These are phyloP conservation scores for Halictus ligatus DNA, from an alignment of 2,888 invertebrate genomes.

Conservation along the genomic window DNA sequence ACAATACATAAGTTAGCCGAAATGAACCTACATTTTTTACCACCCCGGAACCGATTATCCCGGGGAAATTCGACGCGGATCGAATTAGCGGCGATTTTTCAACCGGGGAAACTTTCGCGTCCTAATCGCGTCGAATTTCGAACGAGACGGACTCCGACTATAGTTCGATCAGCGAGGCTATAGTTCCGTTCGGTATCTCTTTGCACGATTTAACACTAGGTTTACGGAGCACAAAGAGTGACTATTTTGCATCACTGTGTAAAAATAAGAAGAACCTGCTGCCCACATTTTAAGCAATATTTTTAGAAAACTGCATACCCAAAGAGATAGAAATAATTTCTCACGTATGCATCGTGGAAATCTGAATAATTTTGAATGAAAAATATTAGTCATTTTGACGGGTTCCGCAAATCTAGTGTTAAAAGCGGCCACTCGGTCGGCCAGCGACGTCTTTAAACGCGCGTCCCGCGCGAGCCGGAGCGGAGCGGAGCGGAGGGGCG, in stretches of 20 bases:
- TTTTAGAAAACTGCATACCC: no score
- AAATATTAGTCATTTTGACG: no score
- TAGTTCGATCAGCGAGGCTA: conserved; percentile 19
- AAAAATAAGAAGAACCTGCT: no score
- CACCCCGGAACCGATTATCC: neutral
- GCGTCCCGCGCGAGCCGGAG: conserved; percentile 58
- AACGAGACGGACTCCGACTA: neutral
- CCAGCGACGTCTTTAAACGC: conserved; percentile 63
- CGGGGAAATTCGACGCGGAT: neutral
- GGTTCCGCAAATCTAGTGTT: no score
- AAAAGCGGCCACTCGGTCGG: conserved; percentile 46
- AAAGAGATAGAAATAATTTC: no score
- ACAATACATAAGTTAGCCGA: neutral
- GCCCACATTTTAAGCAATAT: no score
- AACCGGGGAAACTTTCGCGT: neutral
- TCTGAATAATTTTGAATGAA: no score
- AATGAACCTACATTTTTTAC: conserved; percentile 10
- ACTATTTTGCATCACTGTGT: no score
- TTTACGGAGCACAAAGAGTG: no score
- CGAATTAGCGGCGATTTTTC: neutral
- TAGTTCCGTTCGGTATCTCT: conserved; percentile 22
- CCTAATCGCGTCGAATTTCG: neutral
- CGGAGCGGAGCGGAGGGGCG: conserved; percentile 15
- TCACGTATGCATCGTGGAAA: no score
- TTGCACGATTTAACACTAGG: conserved; percentile 48